Evolutionary conservation across 2,113 vertebrate genomes (phyloP).

Genomic region (Fregata magnificens): DNA sequence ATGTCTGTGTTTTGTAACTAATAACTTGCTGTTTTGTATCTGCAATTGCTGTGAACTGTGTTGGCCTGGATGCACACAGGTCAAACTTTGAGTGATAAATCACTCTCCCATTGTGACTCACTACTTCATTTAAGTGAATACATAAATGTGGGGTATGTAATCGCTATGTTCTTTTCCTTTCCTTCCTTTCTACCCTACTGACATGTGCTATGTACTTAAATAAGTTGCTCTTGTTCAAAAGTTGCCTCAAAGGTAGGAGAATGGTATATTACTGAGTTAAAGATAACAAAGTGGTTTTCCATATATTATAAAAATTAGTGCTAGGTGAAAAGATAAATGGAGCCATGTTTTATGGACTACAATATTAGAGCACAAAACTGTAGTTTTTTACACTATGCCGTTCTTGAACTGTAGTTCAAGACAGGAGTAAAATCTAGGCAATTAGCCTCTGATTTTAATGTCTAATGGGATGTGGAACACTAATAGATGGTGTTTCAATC

Average conservation of each 20-base stretch:
- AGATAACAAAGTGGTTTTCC: neutral
- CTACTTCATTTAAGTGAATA: neutral
- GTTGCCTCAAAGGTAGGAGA: neutral
- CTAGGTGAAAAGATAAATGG: neutral
- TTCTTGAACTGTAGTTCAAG: neutral
- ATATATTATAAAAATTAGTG: neutral
- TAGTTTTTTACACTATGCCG: neutral
- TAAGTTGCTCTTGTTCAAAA: neutral
- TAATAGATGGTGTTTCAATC: neutral
- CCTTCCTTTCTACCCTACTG: neutral
- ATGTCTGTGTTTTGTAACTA: neutral
- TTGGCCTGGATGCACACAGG: neutral
- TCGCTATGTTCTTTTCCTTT: neutral
- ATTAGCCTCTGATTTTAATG: neutral
- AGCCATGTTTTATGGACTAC: neutral
- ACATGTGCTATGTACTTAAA: neutral
- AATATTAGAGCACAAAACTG: neutral
- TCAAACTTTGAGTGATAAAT: neutral
- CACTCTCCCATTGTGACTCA: neutral
- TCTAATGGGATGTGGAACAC: neutral
- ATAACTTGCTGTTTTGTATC: neutral
- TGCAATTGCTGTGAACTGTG: neutral
- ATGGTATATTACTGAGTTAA: neutral
- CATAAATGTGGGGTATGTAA: neutral
- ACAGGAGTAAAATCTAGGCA: neutral